Evolutionary conservation across 2,888 invertebrate genomes (phyloP), one percentile per base, ranked within the genome.

Genomic region (Agonopterix arenella): DNA sequence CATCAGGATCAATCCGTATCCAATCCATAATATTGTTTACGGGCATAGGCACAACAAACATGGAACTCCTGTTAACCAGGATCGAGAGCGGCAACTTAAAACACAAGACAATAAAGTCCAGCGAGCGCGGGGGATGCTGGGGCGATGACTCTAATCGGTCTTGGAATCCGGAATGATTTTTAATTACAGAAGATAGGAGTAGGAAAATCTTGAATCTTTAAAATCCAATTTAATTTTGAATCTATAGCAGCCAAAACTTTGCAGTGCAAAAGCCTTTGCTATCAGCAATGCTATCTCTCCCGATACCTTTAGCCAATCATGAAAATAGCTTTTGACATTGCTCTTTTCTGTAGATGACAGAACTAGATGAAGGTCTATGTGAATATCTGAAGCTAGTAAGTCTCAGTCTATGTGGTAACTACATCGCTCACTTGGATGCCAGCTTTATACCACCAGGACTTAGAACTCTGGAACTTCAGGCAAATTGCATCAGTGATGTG

Each of bases 331-430:
- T 18, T 41, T 11, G 46, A 46, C 11, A n/a, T 50, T 51, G 18
- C 47, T 3, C 40, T 45, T 44, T 38, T 9, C 73, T 68, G 37
- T 67, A 91, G 91, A 86, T 91, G 68, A 89, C 86, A n/a, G 65
- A 73, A 10, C 58, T 91, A 47, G 91, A 91, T 59, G 48, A 59
- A 10, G 65, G 64, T 38, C 54, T 91, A 44, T 50, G 54, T 40
- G 66, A 79, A 45, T 90, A 84, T 60, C 59, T 65, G 44, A 76
- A 84, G 36, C 60, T 92, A 2, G 62, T 80, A 41, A 73, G 80
- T 13, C 69, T 92, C 16, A 84, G 81, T 61, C 67, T 92, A 36
- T 80, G 84, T 50, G 89, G 86, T 8, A 86, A 88, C 56, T 81
- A 60, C 43, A 65, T 88, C 2, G 38, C 55, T 37, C 66, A 79